Conservation (phyloP, 1,140 invertebrate genomes). For the Drosophila baimaii region DNA sequence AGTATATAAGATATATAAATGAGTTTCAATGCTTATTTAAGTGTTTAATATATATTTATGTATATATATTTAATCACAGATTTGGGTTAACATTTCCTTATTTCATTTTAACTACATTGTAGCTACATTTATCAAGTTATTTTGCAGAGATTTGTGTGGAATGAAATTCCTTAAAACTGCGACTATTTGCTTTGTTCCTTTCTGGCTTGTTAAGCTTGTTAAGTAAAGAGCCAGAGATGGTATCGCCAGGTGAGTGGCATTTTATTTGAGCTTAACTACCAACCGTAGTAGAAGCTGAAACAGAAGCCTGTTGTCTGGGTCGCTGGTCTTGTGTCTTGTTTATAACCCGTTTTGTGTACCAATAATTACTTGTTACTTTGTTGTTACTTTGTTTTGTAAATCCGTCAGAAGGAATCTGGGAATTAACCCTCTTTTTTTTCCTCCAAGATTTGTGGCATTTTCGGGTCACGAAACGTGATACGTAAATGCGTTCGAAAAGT, state of each 20-base stretch:
- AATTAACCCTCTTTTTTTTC: constrained; percentile 3
- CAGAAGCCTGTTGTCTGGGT: constrained; percentile 8
- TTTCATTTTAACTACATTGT: too few relatives aligned
- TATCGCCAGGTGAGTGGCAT: constrained; percentile 14
- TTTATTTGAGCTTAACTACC: constrained; percentile 17
- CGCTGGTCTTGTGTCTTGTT: not conserved
- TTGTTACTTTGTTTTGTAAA: not conserved
- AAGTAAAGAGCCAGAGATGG: constrained; percentile 4
- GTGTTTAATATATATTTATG: too few relatives aligned
- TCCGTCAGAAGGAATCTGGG: constrained; percentile 8
- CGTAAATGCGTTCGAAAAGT: constrained; percentile 33
- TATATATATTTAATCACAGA: too few relatives aligned
- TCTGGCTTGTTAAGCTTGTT: not conserved
- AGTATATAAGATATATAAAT: too few relatives aligned
- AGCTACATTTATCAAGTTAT: too few relatives aligned
- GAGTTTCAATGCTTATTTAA: too few relatives aligned
- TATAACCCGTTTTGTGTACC: constrained; percentile 28
- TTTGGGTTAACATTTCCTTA: too few relatives aligned
- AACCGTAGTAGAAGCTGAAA: constrained; percentile 10
- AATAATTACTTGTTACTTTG: constrained; percentile 2
- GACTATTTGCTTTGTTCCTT: not conserved
- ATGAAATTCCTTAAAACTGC: not conserved
- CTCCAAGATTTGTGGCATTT: constrained; percentile 10
- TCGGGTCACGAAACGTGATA: constrained; percentile 22
- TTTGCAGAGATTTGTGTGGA: too few relatives aligned